Base-by-base conservation (phyloP, 2,888 invertebrate genomes). In the Oxytorus armatus region DNA sequence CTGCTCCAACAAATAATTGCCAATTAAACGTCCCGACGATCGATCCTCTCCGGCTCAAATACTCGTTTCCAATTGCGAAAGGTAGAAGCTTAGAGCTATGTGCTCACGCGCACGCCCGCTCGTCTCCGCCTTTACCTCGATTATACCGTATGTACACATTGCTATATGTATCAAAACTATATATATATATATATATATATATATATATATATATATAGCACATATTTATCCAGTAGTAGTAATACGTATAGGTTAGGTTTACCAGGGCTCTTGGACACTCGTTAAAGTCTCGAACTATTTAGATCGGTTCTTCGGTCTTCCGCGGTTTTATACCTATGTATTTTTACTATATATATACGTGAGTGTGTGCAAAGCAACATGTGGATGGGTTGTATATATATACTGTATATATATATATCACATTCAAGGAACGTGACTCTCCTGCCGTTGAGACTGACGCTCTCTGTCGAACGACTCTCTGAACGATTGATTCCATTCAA, bases 1-100 rank as follows among this genome's bases (percentile, higher is more conserved):
- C 85, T 86, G 86, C 86, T 85, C 82, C 86, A 88, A 88, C 89
- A 88, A 89, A 88, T 89, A 89, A 89, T 89, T 89, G 89, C 89
- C 89, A 89, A 89, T 89, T 89, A 89, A 88, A 89, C 83, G 86
- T 87, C 79, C 83, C 77, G 84, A 76, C 80, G 85, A 88, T 88
- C 85, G 85, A 88, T 88, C 85, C 85, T 85, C 77, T 80, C 77
- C 80, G 77, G 59, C 82, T 79, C 84, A 81, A 79, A 82, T 80
- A 80, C 77, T 80, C 77, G 77, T 82, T 82, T 77, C 77, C 81
- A 83, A 83, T 82, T 79, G 79, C 83, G 81, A 83, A 83, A 77
- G 80, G 80, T 80, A 77, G 72, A 73, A 72, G 76, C 72, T 61
- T 72, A 80, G 80, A 80, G 77, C 75, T 79, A 72, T 70, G 79